These are phyloP conservation scores for Pristis pectinata DNA, from an alignment of 2,797 vertebrate species.

Conservation along the genomic window DNA sequence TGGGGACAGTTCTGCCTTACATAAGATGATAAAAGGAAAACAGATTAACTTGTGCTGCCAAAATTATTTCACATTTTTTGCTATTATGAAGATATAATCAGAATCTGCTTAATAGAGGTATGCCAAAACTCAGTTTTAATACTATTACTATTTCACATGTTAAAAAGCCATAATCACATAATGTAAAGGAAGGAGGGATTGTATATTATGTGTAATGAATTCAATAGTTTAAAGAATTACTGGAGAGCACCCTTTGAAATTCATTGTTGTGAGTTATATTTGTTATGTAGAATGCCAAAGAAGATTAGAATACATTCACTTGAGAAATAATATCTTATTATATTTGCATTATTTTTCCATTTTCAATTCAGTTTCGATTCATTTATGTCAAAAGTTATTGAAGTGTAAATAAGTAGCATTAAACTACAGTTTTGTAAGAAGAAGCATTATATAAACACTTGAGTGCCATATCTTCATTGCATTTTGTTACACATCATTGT, in stretches of 20 bases:
- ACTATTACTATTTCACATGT: neutral
- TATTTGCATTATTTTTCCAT: slow-evolving; percentile 20
- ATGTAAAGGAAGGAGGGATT: neutral
- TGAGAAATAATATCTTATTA: slow-evolving; percentile 22
- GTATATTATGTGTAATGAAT: neutral
- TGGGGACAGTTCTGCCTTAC: neutral
- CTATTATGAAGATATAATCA: neutral
- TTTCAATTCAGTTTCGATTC: neutral
- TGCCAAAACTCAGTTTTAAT: neutral
- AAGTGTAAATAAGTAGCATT: neutral
- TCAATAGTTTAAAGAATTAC: neutral
- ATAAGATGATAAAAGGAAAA: neutral
- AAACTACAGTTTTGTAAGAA: neutral
- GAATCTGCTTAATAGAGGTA: neutral
- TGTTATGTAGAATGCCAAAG: neutral
- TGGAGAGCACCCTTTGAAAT: neutral
- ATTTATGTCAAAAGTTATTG: slow-evolving; percentile 9
- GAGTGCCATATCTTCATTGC: neutral
- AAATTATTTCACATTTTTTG: neutral
- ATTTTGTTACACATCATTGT: neutral
- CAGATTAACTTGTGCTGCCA: neutral
- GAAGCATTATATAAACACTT: neutral
- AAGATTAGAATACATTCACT: neutral
- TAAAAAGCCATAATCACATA: neutral
- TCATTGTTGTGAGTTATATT: neutral